These are phyloP conservation scores for Pollimyrus isidori DNA, from an alignment of 2,113 vertebrate species.

Conservation along the genomic window DNA sequence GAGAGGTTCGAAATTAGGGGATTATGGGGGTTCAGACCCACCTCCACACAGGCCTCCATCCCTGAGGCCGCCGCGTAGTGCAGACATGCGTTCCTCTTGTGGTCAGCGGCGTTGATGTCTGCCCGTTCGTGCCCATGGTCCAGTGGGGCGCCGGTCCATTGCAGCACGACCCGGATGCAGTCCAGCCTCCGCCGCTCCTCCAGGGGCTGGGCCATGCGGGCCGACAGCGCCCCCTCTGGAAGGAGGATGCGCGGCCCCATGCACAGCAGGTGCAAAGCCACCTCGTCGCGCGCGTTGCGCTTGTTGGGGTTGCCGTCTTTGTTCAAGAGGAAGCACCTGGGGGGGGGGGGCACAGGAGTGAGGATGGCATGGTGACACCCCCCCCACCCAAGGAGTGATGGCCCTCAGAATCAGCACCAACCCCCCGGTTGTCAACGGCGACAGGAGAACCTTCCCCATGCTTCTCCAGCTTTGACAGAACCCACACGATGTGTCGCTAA, in stretches of 20 bases:
- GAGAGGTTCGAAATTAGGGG: not conserved
- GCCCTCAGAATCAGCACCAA: too few species aligned
- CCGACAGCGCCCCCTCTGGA: constrained; percentile 80
- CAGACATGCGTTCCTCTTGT: constrained; percentile 89
- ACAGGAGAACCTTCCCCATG: not conserved
- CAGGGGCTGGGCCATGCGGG: constrained; percentile 71
- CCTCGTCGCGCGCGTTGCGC: constrained; percentile 91
- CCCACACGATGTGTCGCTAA: not conserved
- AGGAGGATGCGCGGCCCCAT: constrained; percentile 92
- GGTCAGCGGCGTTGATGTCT: constrained; percentile 82
- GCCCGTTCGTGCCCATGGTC: constrained; percentile 87
- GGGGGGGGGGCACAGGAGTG: not conserved
- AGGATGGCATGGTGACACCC: not conserved
- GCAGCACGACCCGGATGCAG: constrained; percentile 82
- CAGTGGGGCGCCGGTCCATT: constrained; percentile 93
- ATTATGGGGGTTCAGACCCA: constrained; percentile 42
- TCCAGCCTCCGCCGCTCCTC: constrained; percentile 83
- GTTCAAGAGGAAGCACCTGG: constrained; percentile 82
- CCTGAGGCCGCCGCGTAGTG: constrained; percentile 96
- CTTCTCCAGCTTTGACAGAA: not conserved
- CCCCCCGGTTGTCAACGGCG: not conserved
- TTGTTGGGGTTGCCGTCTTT: constrained; percentile 98
- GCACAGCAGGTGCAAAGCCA: constrained; percentile 90
- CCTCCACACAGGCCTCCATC: constrained; percentile 94
- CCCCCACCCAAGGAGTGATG: too few species aligned